These are phyloP conservation scores for Agelastica alni DNA, from an alignment of 2,888 invertebrate species.

Conservation along the genomic window DNA sequence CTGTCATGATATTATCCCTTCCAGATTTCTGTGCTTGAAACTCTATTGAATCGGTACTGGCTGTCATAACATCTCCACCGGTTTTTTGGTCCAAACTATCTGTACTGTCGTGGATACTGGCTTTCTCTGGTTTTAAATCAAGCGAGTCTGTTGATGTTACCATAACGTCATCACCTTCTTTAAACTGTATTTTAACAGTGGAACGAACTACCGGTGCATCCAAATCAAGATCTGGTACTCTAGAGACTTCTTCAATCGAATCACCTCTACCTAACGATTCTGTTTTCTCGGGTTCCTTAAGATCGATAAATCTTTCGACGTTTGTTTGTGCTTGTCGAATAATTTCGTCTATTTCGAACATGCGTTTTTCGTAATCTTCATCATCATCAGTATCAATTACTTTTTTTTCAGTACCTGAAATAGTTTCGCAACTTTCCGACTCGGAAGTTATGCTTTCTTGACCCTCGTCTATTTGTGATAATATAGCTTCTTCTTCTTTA, in stretches of 20 bases:
- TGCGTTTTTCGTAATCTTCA: slow-evolving; percentile 68
- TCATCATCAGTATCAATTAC: slow-evolving; percentile 61
- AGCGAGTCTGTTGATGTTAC: slow-evolving; percentile 68
- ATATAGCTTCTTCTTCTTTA: slow-evolving; percentile 81
- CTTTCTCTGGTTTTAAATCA: slow-evolving; percentile 59
- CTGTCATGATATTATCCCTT: slow-evolving; percentile 58
- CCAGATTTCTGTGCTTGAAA: slow-evolving; percentile 53
- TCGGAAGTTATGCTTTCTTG: slow-evolving; percentile 62
- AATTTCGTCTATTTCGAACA: slow-evolving; percentile 72
- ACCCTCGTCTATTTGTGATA: slow-evolving; percentile 62
- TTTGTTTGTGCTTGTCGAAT: slow-evolving; percentile 70
- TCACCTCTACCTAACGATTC: slow-evolving; percentile 60
- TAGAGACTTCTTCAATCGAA: slow-evolving; percentile 60
- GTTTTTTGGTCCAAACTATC: slow-evolving; percentile 70
- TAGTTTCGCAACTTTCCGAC: slow-evolving; percentile 64
- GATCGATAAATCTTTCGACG: slow-evolving; percentile 65
- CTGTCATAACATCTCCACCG: slow-evolving; percentile 60
- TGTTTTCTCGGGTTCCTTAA: slow-evolving; percentile 63
- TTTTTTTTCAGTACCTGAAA: slow-evolving; percentile 66
- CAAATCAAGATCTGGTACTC: slow-evolving; percentile 60
- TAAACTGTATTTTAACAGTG: slow-evolving; percentile 55
- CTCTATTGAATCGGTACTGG: slow-evolving; percentile 64
- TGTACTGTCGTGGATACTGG: slow-evolving; percentile 64
- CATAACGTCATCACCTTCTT: slow-evolving; percentile 59
- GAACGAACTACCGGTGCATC: slow-evolving; percentile 54